These are phyloP conservation scores for Mastigias papua DNA, from an alignment of 30 jellyfish, hydroid and myxozoan genomes.

Conservation along the genomic window DNA sequence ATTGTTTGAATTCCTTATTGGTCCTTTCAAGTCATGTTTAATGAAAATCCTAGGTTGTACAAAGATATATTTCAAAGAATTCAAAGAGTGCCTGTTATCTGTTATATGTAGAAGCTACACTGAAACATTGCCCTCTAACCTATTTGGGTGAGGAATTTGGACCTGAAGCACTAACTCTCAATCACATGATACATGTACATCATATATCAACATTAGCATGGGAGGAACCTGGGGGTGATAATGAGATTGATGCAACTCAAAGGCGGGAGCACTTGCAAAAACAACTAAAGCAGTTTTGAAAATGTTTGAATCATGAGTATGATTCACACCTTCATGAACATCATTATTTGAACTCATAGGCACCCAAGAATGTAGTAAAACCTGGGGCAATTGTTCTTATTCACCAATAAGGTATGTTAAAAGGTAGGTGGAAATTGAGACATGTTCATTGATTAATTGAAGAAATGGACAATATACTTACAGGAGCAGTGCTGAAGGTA, in stretches of 20 bases:
- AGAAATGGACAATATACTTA: slow-evolving; percentile 7
- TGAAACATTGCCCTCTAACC: slow-evolving; percentile 66
- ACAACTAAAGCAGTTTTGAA: slow-evolving; percentile 9
- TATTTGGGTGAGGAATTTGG: slow-evolving; percentile 40
- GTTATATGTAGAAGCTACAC: slow-evolving; percentile 11
- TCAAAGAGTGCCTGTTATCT: not conserved
- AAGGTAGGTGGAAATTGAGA: slow-evolving; percentile 27
- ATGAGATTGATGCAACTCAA: slow-evolving; percentile 12
- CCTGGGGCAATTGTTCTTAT: not conserved
- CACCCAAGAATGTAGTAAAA: not conserved
- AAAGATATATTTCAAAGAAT: not conserved
- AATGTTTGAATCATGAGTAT: slow-evolving; percentile 36
- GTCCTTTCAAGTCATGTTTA: not conserved
- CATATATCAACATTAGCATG: slow-evolving; percentile 11
- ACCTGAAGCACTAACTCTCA: not conserved
- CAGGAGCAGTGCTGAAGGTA: slow-evolving; percentile 3
- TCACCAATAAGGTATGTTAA: slow-evolving; percentile 10
- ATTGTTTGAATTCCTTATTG: not conserved
- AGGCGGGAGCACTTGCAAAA: slow-evolving; percentile 36
- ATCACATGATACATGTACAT: slow-evolving; percentile 17
- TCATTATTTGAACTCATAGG: slow-evolving; percentile 8
- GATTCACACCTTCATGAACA: slow-evolving; percentile 19
- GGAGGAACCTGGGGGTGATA: slow-evolving; percentile 15
- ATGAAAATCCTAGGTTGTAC: not conserved
- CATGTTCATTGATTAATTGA: too few species aligned